These are phyloP conservation scores for Miichthys miiuy DNA, from an alignment of 2,797 vertebrate genomes.

Conservation along the genomic window DNA sequence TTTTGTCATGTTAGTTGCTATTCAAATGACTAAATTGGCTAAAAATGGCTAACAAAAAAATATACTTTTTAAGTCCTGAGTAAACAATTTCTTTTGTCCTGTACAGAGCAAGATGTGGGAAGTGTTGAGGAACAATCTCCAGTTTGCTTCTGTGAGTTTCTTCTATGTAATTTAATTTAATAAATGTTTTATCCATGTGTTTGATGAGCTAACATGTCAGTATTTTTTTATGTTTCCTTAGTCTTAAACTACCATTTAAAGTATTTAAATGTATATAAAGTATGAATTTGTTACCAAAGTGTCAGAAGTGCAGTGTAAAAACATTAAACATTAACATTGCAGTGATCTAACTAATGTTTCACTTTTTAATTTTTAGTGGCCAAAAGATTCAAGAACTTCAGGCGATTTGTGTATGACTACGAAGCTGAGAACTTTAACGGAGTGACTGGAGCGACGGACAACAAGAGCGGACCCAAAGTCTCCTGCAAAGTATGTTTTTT, in stretches of 20 bases:
- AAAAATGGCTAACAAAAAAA: not conserved
- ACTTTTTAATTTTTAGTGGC: slow-evolving; percentile 81
- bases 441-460: slow-evolving; percentile 83
- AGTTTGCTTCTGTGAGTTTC: slow-evolving; percentile 87
- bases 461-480: slow-evolving; percentile 88
- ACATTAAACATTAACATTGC: not conserved
- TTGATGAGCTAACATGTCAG: slow-evolving; percentile 17
- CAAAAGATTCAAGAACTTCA: slow-evolving; percentile 90
- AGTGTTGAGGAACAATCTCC: slow-evolving; percentile 77
- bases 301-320: not conserved
- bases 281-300: slow-evolving; percentile 15
- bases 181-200: too few species aligned
- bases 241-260: slow-evolving; percentile 31
- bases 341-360: slow-evolving; percentile 28
- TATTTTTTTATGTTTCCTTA: slow-evolving; percentile 12
- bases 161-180: slow-evolving; percentile 5
- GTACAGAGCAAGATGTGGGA: slow-evolving; percentile 84
- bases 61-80: not conserved
- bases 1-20: not conserved
- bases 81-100: slow-evolving; percentile 14
- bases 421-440: slow-evolving; percentile 90
- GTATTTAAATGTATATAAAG: slow-evolving; percentile 24
- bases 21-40: not conserved
- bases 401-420: slow-evolving; percentile 90
- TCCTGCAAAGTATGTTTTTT: slow-evolving; percentile 87